A percentile compares a stretch with the other conserved stretches of the same genome.
Evolutionary conservation across 2,797 vertebrate species (phyloP).

Genomic region (Sylvia borin): DNA sequence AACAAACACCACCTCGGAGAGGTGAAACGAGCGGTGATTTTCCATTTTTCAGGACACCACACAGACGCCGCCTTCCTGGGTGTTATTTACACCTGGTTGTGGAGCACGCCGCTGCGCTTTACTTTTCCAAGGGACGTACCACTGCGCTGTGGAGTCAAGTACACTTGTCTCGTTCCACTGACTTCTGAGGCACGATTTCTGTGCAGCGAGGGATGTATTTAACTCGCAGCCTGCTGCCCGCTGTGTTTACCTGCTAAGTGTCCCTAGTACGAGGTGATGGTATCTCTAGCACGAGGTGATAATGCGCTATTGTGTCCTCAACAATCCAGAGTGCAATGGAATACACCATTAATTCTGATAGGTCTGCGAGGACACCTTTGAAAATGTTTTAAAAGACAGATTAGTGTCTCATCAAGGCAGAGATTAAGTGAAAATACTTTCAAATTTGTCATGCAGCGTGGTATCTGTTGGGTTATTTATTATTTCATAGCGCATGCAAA

Average conservation of each 20-base stretch:
- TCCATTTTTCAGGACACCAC: background rate
- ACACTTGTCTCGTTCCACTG: constrained; percentile 32
- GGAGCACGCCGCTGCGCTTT: background rate
- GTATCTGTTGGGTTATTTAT: constrained; percentile 71
- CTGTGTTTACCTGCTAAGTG: constrained; percentile 43
- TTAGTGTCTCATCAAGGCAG: constrained; percentile 71
- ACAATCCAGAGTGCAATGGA: constrained; percentile 26
- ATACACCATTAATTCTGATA: constrained; percentile 67
- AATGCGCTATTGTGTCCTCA: constrained; percentile 31
- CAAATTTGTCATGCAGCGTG: constrained; percentile 58
- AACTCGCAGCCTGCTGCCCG: constrained; percentile 8
- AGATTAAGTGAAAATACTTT: constrained; percentile 72
- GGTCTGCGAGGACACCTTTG: constrained; percentile 70
- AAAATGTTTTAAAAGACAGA: constrained; percentile 75
- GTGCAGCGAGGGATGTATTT: constrained; percentile 23
- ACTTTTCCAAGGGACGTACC: background rate
- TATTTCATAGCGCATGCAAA: constrained; percentile 58
- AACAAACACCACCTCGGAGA: background rate
- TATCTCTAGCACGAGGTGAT: constrained; percentile 5
- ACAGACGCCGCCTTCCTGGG: background rate
- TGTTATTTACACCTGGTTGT: background rate
- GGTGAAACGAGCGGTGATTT: background rate
- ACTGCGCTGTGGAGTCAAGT: background rate
- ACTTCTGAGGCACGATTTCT: constrained; percentile 16
- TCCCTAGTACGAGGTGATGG: background rate